Evolutionary conservation across 2,888 invertebrate genomes (phyloP), one percentile per base, ranked within the genome.

Genomic region (Cancer borealis): DNA sequence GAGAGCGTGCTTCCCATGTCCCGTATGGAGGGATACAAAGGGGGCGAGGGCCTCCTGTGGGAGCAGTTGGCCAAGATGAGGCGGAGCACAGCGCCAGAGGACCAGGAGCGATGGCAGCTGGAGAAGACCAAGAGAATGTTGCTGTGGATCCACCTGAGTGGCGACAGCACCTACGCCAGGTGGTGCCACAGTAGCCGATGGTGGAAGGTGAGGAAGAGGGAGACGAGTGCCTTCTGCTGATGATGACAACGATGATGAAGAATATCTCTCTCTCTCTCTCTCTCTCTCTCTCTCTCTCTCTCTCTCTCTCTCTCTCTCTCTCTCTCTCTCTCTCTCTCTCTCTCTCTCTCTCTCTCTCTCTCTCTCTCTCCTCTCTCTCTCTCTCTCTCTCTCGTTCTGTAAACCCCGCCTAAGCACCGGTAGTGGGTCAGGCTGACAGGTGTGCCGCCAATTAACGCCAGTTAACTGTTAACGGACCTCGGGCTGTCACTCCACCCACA

Each of bases 51-150:
- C 95, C 92, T 96, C 46, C 95, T 96, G 54, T 96, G 96, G 96
- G 96, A 96, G 73, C 96, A 96, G 93, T 95, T 96, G 94, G 95
- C 95, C 17, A 96, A 96, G 93, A 95, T 94, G 95, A 94, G 96
- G 54, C 93, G 94, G 47, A 95, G 95, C 87, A 90, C 88, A 45
- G 47, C 91, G 1, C 95, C 95, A 26, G 95, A 95, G 60, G 96
- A 96, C 92, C 84, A 93, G 12, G 96, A 96, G 73, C 94, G 96
- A n/a, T 96, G 96, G 96, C 93, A 95, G 93, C 94, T 95, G 66
- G 96, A 96, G 91, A 96, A 96, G 95, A 96, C 96, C n/a, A 96
- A 96, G 87, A 93, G 96, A 93, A 96, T 96, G 96, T 95, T 96
- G 46, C 95, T 96, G 45, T 96, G 96, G 96, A 96, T 96, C 91